phyloP scores from a whole-genome alignment of 1,140 invertebrate species.

The Copidosoma floridanum region DNA sequence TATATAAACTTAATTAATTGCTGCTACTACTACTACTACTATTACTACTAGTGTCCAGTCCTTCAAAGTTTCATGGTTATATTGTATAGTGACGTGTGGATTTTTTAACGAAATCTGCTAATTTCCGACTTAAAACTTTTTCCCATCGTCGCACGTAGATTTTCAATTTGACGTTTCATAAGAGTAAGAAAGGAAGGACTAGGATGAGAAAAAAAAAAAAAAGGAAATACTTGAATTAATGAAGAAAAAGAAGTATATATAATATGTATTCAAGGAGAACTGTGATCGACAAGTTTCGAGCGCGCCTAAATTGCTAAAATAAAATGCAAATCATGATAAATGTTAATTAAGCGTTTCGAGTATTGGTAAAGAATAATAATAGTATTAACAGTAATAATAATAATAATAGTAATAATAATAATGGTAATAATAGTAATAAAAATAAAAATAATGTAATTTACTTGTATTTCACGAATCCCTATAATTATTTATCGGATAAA shows the following conservation, averaged over 20 bases:
- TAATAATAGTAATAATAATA: no score
- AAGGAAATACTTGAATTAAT: no score
- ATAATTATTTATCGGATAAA: no score
- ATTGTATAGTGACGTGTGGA: not conserved
- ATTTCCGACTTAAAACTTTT: not conserved
- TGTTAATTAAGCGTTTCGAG: conserved; percentile 3
- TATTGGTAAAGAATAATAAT: not conserved
- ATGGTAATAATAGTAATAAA: no score
- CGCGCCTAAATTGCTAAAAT: conserved; percentile 11
- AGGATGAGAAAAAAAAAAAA: no score
- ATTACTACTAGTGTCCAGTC: no score
- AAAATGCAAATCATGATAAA: conserved; percentile 7
- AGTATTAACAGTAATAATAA: no score
- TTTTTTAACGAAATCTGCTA: not conserved
- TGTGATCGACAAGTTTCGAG: conserved; percentile 19
- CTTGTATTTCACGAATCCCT: no score
- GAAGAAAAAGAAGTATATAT: conserved; percentile 6
- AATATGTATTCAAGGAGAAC: conserved; percentile 7
- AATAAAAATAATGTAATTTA: no score
- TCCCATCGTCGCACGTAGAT: not conserved
- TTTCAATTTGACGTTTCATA: conserved; percentile 4
- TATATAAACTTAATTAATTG: no score
- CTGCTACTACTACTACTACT: no score
- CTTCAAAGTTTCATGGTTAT: no score
- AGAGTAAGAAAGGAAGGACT: not conserved